Evolutionary conservation across 37 sponge, comb jelly and placozoan species (phyloP).

Genomic region (Bolinopsis microptera): DNA sequence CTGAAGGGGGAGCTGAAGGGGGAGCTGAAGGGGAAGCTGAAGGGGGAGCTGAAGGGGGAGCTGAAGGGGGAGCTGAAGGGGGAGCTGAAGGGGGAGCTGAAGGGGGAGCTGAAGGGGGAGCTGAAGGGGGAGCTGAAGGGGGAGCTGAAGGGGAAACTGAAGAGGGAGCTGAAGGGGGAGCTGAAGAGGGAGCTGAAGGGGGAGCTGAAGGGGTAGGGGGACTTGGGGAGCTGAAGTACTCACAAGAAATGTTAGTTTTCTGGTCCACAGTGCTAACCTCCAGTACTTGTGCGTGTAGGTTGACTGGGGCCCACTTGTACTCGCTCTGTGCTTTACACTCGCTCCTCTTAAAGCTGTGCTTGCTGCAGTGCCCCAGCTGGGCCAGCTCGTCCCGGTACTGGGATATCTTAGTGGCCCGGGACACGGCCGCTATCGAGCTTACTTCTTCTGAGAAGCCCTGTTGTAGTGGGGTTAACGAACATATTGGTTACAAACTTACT

Average conservation of each 20-base stretch:
- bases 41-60: too few species aligned
- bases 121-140: too few species aligned
- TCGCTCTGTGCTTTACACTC: conserved; percentile 7
- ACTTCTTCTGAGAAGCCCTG: conserved; percentile 29
- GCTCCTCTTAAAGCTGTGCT: conserved; percentile 16
- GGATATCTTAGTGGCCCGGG: neutral
- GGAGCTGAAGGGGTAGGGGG: too few species aligned
- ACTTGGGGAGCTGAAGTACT: neutral
- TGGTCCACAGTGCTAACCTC: neutral
- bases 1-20: too few species aligned
- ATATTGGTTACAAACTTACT: too few species aligned
- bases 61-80: too few species aligned
- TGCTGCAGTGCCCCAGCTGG: conserved; percentile 6
- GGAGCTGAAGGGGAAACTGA: too few species aligned
- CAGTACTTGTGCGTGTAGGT: conserved; percentile 32
- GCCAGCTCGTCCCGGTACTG: conserved; percentile 32
- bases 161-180: too few species aligned
- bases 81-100: too few species aligned
- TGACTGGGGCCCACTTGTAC: conserved; percentile 39
- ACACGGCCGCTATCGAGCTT: neutral
- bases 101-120: too few species aligned
- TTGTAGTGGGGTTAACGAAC: neutral
- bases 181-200: too few species aligned
- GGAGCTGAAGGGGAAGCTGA: too few species aligned
- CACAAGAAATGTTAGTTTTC: neutral